A percentile compares a stretch with the other conserved stretches of the same genome.
phyloP scores from a whole-genome alignment of 2,113 vertebrate genomes.

The Pogonocichla stellata region DNA sequence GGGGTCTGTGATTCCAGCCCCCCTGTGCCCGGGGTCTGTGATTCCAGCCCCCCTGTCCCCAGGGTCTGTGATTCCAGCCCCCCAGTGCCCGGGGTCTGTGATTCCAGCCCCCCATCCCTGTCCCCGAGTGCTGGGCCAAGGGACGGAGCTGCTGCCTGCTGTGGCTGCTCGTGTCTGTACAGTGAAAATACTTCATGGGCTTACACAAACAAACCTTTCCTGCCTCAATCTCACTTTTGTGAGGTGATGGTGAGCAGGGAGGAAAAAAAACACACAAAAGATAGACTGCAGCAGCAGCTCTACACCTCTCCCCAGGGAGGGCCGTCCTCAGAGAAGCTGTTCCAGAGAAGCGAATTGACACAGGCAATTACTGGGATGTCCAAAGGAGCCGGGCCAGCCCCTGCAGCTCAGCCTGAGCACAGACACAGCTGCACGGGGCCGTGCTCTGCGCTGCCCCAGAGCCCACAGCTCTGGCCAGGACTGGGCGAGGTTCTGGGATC shows the following conservation, averaged over 20 bases:
- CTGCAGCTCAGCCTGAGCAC: not conserved
- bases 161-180: accelerated
- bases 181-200: not conserved
- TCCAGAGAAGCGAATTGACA: not conserved
- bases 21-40: too few relatives aligned
- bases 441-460: too few relatives aligned
- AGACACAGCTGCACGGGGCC: accelerated
- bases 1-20: too few relatives aligned
- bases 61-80: too few relatives aligned
- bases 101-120: not conserved
- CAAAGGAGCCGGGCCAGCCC: not conserved
- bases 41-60: too few relatives aligned
- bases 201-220: not conserved
- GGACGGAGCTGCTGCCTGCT: not conserved
- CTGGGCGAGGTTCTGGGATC: not conserved
- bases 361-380: not conserved
- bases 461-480: not conserved
- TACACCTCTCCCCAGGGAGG: not conserved
- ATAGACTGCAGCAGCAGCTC: not conserved
- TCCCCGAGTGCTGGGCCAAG: not conserved
- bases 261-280: not conserved
- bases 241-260: not conserved
- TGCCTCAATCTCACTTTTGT: not conserved
- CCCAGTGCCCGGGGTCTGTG: too few relatives aligned
- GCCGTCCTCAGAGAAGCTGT: not conserved